Percentiles rank a stretch among this genome's conserved stretches.
These are phyloP conservation scores for Chaetops frenatus DNA, from an alignment of 2,113 vertebrate species.

Conservation along the genomic window DNA sequence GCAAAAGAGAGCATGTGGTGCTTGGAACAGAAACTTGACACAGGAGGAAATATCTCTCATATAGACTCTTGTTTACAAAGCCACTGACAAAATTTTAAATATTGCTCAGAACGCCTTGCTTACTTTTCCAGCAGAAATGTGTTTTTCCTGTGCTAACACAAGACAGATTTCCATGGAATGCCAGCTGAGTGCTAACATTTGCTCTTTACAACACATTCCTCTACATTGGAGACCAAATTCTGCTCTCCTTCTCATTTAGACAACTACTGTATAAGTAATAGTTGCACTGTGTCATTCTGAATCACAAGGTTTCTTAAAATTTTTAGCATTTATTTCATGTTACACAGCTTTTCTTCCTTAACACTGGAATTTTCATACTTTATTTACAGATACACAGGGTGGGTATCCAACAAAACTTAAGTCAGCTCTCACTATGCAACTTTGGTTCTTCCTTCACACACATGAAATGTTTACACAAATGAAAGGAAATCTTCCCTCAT, in stretches of 20 bases:
- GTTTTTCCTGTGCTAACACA: not conserved
- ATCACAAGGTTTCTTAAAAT: not conserved
- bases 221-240: not conserved
- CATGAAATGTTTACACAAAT: not conserved
- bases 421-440: not conserved
- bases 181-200: not conserved
- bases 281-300: not conserved
- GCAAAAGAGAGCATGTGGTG: not conserved
- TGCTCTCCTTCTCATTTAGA: not conserved
- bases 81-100: not conserved
- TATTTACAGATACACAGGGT: not conserved
- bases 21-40: not conserved
- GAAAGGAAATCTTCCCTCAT: not conserved
- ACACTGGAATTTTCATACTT: not conserved
- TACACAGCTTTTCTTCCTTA: not conserved
- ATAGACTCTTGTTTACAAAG: not conserved
- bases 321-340: not conserved
- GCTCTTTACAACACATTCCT: not conserved
- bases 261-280: not conserved
- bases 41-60: not conserved
- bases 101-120: not conserved
- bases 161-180: not conserved
- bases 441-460: not conserved
- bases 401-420: not conserved
- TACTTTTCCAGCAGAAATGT: constrained; percentile 3